These are phyloP conservation scores for Noctua janthina DNA, from an alignment of 2,888 invertebrate species.

Conservation along the genomic window DNA sequence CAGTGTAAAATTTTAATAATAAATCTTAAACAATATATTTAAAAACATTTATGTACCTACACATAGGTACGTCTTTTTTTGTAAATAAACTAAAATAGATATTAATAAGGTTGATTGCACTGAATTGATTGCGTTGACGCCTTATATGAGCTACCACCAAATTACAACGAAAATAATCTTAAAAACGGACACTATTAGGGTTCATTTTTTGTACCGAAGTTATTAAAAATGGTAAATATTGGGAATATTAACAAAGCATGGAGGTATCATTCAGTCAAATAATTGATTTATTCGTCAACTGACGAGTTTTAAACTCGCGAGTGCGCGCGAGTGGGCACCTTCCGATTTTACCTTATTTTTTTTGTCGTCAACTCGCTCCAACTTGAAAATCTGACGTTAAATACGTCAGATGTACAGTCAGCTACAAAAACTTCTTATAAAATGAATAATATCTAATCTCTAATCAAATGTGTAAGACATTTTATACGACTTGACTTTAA, in stretches of 20 bases:
- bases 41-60: not conserved
- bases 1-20: constrained; percentile 29
- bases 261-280: not conserved
- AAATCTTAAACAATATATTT: not conserved
- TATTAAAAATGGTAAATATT: not conserved
- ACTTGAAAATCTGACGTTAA: too few relatives aligned
- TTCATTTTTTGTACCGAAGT: not conserved
- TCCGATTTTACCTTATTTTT: too few relatives aligned
- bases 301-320: too few relatives aligned
- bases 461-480: too few relatives aligned
- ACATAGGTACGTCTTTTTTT: constrained; percentile 18
- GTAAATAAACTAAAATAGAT: constrained; percentile 20
- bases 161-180: not conserved
- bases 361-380: too few relatives aligned
- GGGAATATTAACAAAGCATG: not conserved
- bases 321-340: too few relatives aligned
- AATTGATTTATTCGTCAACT: not conserved
- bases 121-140: constrained; percentile 26
- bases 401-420: too few relatives aligned
- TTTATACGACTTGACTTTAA: too few relatives aligned
- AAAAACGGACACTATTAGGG: not conserved
- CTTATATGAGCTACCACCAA: constrained; percentile 36
- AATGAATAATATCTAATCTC: too few relatives aligned
- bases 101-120: constrained; percentile 32
- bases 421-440: too few relatives aligned